A percentile compares a stretch with the other conserved stretches of the same genome.
phyloP scores from a whole-genome alignment of 2,113 vertebrate species.

The Vireo altiloquus region DNA sequence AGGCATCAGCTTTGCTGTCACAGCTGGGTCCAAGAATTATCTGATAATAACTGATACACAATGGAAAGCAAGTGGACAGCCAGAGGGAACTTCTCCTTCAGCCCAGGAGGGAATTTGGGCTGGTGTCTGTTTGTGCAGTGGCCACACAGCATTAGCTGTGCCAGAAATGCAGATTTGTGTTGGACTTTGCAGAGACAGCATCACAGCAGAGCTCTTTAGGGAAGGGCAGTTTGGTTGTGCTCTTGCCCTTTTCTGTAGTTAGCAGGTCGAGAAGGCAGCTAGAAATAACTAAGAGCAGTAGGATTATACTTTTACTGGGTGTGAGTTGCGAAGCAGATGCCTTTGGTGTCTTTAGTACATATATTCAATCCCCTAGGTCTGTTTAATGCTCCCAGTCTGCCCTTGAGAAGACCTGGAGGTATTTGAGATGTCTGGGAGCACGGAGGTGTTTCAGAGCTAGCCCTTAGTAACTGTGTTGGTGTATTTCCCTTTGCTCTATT shows the following conservation, averaged over 20 bases:
- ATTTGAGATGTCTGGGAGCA: background rate
- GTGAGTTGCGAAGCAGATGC: background rate
- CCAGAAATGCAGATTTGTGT: accelerated
- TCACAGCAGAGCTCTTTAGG: background rate
- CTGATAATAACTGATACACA: background rate
- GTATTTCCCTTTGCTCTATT: background rate
- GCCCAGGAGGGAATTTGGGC: accelerated
- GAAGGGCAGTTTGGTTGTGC: background rate
- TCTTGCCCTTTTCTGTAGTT: background rate
- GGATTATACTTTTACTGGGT: background rate
- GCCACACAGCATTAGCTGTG: accelerated
- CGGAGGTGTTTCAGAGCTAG: background rate
- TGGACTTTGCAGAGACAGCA: accelerated
- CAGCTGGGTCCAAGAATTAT: background rate
- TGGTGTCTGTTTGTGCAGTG: accelerated
- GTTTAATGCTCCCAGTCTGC: background rate
- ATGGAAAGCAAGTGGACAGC: background rate
- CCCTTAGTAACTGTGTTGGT: background rate
- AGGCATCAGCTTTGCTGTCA: background rate
- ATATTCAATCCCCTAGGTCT: accelerated
- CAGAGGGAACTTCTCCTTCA: background rate
- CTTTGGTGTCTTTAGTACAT: background rate
- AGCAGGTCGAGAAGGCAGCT: background rate
- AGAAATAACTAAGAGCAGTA: background rate
- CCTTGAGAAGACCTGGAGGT: background rate